phyloP scores from a whole-genome alignment of 2,113 vertebrate genomes.

The Phalacrocorax pelagicus region DNA sequence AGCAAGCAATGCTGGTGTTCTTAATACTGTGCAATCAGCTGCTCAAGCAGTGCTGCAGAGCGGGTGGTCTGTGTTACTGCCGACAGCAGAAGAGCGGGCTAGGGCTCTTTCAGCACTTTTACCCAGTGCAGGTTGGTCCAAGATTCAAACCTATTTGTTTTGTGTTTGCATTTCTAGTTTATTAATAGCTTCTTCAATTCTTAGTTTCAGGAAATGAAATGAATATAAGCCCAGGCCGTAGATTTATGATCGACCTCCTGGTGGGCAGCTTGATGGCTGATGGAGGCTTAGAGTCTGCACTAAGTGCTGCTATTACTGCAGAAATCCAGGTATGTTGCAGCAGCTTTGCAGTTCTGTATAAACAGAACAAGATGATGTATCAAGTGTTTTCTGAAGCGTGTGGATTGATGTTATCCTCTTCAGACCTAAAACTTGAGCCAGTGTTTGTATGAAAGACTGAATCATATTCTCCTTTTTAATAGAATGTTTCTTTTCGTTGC shows the following conservation, averaged over 20 bases:
- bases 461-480: neutral
- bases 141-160: fast-evolving
- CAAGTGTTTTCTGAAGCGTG: neutral
- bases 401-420: neutral
- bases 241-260: constrained; percentile 96
- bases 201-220: constrained; percentile 93
- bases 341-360: neutral
- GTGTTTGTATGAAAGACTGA: neutral
- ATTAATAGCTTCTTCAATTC: neutral
- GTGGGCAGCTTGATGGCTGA: constrained; percentile 99
- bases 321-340: constrained; percentile 89
- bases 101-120: constrained; percentile 91
- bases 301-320: constrained; percentile 94
- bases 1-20: constrained; percentile 93
- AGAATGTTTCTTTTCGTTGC: neutral
- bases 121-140: constrained; percentile 86
- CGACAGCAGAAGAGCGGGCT: constrained; percentile 94
- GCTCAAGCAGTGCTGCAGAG: constrained; percentile 96
- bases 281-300: constrained; percentile 92
- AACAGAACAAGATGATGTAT: neutral
- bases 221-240: constrained; percentile 89
- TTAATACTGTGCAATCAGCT: constrained; percentile 89
- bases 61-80: constrained; percentile 95
- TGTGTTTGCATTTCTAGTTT: neutral
- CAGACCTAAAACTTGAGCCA: neutral